Evolutionary conservation across 2,888 invertebrate genomes (phyloP).

Genomic region (Steromphala cineraria): DNA sequence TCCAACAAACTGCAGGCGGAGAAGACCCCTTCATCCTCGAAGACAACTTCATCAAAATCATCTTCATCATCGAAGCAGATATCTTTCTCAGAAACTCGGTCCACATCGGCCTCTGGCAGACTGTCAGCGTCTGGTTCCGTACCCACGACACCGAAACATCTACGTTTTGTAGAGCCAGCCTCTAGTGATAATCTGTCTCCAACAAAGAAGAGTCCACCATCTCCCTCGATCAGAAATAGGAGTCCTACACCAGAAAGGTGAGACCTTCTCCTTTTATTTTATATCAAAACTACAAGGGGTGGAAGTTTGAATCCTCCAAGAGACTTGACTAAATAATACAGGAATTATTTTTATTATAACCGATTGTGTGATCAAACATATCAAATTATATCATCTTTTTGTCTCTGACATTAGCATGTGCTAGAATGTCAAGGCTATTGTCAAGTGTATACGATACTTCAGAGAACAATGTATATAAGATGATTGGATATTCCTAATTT

Average conservation of each 20-base stretch:
- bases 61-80: slow-evolving; percentile 36
- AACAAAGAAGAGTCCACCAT: not conserved
- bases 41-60: slow-evolving; percentile 4
- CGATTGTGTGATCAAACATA: no score
- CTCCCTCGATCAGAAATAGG: slow-evolving; percentile 45
- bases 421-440: no score
- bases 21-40: slow-evolving; percentile 10
- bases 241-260: slow-evolving; percentile 64
- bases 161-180: slow-evolving; percentile 45
- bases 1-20: not conserved
- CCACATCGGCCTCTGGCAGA: not conserved
- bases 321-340: no score
- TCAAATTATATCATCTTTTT: no score
- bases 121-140: slow-evolving; percentile 23
- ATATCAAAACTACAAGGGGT: no score
- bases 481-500: no score
- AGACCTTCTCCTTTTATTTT: not conserved
- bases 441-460: no score
- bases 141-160: slow-evolving; percentile 52
- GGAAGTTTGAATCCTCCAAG: no score
- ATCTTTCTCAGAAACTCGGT: not conserved
- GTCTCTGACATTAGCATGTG: no score
- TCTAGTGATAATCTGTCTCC: not conserved
- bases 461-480: no score
- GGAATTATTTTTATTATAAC: no score